A percentile compares a stretch with the other conserved stretches of the same genome.
Conservation (phyloP, 2,888 invertebrate species). For the Plagiodera versicolora region DNA sequence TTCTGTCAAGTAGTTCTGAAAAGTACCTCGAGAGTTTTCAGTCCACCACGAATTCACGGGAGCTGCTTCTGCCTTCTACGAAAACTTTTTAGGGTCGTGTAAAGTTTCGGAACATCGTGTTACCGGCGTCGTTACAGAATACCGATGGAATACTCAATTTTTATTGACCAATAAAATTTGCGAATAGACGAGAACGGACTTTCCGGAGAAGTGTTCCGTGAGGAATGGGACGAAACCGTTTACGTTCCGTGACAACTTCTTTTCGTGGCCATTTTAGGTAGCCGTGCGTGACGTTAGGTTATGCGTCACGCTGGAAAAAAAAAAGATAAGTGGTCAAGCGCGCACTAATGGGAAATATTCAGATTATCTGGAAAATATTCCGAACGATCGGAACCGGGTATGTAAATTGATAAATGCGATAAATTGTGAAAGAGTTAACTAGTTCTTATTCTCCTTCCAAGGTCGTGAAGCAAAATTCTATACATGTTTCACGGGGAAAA, state of each 20-base stretch:
- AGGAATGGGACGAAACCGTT: conserved; percentile 1
- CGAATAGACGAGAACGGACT: conserved; percentile 10
- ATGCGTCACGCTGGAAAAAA: neutral
- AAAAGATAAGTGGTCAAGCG: neutral
- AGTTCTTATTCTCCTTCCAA: too few species aligned
- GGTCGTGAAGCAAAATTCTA: too few species aligned
- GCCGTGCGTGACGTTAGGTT: neutral
- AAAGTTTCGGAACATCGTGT: conserved; percentile 14
- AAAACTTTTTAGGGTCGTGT: conserved; percentile 17
- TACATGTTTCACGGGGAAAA: too few species aligned
- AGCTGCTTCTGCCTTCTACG: neutral
- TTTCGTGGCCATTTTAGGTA: neutral
- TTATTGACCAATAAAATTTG: conserved; percentile 20
- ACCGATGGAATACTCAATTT: conserved; percentile 19
- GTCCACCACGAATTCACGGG: neutral
- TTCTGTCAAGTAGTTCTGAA: neutral
- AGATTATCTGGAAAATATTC: neutral
- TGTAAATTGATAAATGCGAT: too few species aligned
- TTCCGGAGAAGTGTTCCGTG: conserved; percentile 6
- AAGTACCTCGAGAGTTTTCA: neutral
- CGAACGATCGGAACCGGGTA: neutral
- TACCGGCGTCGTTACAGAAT: conserved; percentile 15
- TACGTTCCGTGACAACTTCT: neutral
- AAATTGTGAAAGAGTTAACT: too few species aligned
- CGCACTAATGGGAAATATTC: neutral